Conservation (phyloP, 2,113 vertebrate species). For the Platycercus adscitus region DNA sequence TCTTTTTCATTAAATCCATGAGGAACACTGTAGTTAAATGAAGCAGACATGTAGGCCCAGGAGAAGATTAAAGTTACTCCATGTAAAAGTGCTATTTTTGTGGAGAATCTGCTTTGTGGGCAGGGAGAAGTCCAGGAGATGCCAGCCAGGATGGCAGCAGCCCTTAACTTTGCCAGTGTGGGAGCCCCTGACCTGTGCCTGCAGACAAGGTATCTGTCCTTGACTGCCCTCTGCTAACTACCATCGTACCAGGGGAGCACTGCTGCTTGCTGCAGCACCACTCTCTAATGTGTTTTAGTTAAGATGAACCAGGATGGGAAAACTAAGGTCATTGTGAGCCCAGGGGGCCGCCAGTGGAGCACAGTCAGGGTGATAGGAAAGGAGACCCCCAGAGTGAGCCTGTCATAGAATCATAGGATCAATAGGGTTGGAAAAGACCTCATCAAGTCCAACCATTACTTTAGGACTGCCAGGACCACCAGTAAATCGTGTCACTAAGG, state of each 20-base stretch:
- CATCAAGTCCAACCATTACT: not conserved
- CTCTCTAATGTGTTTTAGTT: not conserved
- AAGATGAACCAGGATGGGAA: not conserved
- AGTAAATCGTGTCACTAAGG: not conserved
- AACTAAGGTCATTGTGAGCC: rapidly evolving
- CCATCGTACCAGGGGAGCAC: not conserved
- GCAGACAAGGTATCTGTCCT: rapidly evolving
- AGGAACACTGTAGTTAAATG: not conserved
- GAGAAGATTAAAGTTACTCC: not conserved
- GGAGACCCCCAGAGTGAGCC: not conserved
- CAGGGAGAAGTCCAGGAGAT: not conserved
- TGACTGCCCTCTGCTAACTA: rapidly evolving
- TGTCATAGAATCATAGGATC: not conserved
- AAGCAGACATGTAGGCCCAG: not conserved
- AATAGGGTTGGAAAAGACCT: not conserved
- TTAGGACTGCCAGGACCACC: not conserved
- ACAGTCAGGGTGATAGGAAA: rapidly evolving
- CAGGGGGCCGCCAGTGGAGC: rapidly evolving
- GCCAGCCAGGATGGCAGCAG: rapidly evolving
- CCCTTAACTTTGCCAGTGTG: not conserved
- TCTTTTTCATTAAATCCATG: not conserved
- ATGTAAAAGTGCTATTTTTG: rapidly evolving
- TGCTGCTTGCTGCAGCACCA: not conserved
- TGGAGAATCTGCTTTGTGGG: not conserved
- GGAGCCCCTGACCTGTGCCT: rapidly evolving